phyloP scores from a whole-genome alignment of 30 jellyfish, hydroid and myxozoan species.

The Aurelia coerulea region DNA sequence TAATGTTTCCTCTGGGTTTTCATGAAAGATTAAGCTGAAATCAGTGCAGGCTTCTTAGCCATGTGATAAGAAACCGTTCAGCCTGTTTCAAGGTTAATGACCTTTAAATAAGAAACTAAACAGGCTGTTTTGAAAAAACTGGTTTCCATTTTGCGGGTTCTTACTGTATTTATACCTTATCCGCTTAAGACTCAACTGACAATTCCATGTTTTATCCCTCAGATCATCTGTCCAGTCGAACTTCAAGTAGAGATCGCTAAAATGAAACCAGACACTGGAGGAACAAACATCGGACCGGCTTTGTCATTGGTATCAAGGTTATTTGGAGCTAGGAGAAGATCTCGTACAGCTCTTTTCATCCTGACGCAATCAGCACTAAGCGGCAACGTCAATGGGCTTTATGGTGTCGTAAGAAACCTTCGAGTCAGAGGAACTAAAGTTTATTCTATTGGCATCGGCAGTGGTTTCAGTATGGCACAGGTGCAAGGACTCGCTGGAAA shows the following conservation, averaged over 20 bases:
- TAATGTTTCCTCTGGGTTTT: no score
- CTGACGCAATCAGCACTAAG: slow-evolving; percentile 30
- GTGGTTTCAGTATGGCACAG: slow-evolving; percentile 14
- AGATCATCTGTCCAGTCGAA: slow-evolving; percentile 57
- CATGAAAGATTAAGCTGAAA: no score
- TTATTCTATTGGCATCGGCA: slow-evolving; percentile 37
- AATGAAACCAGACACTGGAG: slow-evolving; percentile 61
- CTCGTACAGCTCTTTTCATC: slow-evolving; percentile 32
- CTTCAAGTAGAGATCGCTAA: slow-evolving; percentile 29
- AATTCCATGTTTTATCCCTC: no score
- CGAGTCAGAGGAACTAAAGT: slow-evolving; percentile 14
- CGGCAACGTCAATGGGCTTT: slow-evolving; percentile 34
- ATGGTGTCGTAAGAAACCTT: slow-evolving; percentile 4
- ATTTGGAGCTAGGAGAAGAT: slow-evolving; percentile 20
- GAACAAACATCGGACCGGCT: slow-evolving; percentile 52
- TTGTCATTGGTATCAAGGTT: slow-evolving; percentile 10
- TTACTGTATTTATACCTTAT: no score
- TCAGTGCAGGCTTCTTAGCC: no score
- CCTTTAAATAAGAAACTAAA: no score
- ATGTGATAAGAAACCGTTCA: no score
- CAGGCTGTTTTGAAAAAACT: no score
- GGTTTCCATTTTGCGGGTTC: no score
- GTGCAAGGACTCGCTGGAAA: slow-evolving; percentile 33
- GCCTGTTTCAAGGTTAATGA: no score
- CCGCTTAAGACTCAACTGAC: no score